Conservation (phyloP, 2,888 invertebrate species). For the Lasioglossum vierecki region DNA sequence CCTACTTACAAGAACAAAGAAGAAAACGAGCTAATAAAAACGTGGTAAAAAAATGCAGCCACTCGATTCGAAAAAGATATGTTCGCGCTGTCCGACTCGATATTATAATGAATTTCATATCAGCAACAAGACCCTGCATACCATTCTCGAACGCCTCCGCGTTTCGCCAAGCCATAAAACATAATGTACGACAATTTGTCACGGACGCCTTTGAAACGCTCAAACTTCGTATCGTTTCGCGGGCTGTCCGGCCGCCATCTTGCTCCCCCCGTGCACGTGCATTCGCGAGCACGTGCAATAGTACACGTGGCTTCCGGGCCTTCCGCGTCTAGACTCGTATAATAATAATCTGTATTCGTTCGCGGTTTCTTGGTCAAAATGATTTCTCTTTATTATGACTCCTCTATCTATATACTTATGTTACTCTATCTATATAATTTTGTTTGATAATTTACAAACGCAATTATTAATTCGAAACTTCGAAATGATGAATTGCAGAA, state of each 20-base stretch:
- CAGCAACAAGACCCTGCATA: not conserved
- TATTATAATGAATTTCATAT: not conserved
- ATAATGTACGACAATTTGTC: conserved; percentile 65
- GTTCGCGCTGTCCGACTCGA: not conserved
- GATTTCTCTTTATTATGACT: too few relatives aligned
- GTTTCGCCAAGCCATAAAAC: conserved; percentile 59
- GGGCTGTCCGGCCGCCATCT: not conserved
- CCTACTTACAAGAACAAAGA: not conserved
- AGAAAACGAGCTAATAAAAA: too few relatives aligned
- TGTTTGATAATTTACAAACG: too few relatives aligned
- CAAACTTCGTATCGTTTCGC: conserved; percentile 8
- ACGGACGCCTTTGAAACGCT: conserved; percentile 41
- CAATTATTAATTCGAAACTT: too few relatives aligned
- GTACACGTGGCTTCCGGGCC: not conserved
- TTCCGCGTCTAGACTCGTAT: not conserved
- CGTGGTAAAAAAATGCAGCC: not conserved
- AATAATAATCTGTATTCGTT: not conserved
- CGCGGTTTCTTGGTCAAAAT: not conserved
- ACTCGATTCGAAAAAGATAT: not conserved
- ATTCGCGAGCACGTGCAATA: not conserved
- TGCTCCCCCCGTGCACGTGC: not conserved
- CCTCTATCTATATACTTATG: too few relatives aligned
- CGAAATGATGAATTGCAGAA: too few relatives aligned
- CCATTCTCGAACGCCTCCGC: conserved; percentile 14
- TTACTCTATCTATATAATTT: too few relatives aligned